Conservation (phyloP, 23 tunicate species). For the Trididemnum nubilum region DNA sequence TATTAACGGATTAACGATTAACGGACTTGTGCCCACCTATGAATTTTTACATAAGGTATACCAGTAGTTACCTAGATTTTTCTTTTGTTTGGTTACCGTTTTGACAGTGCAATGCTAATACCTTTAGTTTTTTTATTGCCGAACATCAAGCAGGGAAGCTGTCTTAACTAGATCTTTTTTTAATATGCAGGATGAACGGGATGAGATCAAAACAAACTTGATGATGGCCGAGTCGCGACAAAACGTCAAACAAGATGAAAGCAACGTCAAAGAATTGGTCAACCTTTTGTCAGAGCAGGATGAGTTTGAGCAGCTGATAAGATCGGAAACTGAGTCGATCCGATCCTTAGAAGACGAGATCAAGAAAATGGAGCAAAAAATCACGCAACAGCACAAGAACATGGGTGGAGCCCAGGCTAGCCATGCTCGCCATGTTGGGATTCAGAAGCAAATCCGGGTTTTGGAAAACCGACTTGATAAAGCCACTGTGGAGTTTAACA, state of each 20-base stretch:
- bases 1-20: no score
- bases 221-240: slow-evolving; percentile 79
- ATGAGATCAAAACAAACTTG: slow-evolving; percentile 75
- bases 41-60: no score
- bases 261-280: slow-evolving; percentile 64
- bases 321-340: slow-evolving; percentile 58
- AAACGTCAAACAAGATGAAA: slow-evolving; percentile 65
- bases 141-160: no score
- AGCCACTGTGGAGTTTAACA: slow-evolving; percentile 90
- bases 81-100: no score
- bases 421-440: slow-evolving; percentile 79
- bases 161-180: no score
- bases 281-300: slow-evolving; percentile 83
- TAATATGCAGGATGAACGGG: slow-evolving; percentile 66
- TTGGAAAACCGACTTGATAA: slow-evolving; percentile 89
- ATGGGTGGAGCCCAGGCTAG: slow-evolving; percentile 93
- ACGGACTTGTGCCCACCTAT: no score
- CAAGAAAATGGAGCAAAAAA: slow-evolving; percentile 60
- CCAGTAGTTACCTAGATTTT: no score
- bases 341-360: slow-evolving; percentile 59
- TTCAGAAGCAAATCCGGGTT: slow-evolving; percentile 82
- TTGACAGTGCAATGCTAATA: no score
- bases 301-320: slow-evolving; percentile 58
- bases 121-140: no score
- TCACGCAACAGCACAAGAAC: slow-evolving; percentile 62